These are phyloP conservation scores for Drosophila carrolli DNA, from an alignment of 1,140 invertebrate genomes.

Conservation along the genomic window DNA sequence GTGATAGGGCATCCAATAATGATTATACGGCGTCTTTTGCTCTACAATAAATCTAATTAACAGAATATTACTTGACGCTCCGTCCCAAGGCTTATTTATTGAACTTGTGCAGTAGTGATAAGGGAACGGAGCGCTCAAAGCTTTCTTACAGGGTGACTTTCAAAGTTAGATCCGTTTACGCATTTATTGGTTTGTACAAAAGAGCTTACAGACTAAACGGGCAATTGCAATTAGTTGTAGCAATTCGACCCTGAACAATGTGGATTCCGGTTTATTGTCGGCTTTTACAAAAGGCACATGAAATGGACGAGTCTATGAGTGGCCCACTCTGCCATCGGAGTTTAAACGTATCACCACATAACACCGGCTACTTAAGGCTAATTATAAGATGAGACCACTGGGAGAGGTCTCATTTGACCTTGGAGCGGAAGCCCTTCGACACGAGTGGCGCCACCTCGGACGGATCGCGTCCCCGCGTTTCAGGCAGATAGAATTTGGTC, in stretches of 20 bases:
- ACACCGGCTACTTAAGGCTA: slow-evolving; percentile 19
- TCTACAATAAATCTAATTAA: slow-evolving; percentile 61
- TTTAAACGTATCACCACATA: slow-evolving; percentile 8
- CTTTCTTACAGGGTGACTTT: slow-evolving; percentile 18
- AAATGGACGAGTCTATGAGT: slow-evolving; percentile 3
- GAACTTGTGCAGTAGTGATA: slow-evolving; percentile 63
- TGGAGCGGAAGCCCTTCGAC: slow-evolving; percentile 85
- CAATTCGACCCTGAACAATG: slow-evolving; percentile 14
- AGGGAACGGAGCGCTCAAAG: slow-evolving; percentile 22
- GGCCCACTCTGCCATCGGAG: not conserved
- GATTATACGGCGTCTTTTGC: not conserved
- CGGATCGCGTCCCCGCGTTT: slow-evolving; percentile 89
- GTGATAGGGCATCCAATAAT: slow-evolving; percentile 19
- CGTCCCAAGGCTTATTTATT: slow-evolving; percentile 53
- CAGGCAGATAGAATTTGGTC: slow-evolving; percentile 89
- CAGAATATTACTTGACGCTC: slow-evolving; percentile 40
- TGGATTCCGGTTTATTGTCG: slow-evolving; percentile 49
- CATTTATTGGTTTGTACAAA: slow-evolving; percentile 47
- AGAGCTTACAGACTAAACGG: slow-evolving; percentile 21
- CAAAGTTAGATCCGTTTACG: slow-evolving; percentile 15
- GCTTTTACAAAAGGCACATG: slow-evolving; percentile 22
- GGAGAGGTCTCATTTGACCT: slow-evolving; percentile 53
- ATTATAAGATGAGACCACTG: slow-evolving; percentile 4
- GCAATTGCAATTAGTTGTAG: slow-evolving; percentile 30
- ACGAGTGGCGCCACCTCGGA: slow-evolving; percentile 87